These are phyloP conservation scores for Scophthalmus maximus DNA, from an alignment of 2,113 vertebrate genomes.

Conservation along the genomic window DNA sequence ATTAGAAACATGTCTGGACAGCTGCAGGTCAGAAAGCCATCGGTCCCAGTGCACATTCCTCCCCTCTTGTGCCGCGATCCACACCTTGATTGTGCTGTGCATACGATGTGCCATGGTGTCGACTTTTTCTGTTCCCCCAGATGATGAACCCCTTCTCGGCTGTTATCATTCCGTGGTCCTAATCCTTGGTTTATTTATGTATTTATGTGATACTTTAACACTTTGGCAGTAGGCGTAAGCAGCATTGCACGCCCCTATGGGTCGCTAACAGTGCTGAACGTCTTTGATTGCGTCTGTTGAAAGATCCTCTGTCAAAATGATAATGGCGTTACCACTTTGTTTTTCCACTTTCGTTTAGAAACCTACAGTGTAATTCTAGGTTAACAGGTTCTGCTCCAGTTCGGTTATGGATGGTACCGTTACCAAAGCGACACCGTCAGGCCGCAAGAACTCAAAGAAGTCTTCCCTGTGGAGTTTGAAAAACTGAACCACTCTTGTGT, in stretches of 20 bases:
- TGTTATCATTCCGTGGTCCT: too few relatives aligned
- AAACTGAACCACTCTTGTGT: slow-evolving; percentile 25
- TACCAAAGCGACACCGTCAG: neutral
- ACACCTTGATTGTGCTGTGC: too few relatives aligned
- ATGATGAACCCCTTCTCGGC: too few relatives aligned
- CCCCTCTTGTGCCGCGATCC: too few relatives aligned
- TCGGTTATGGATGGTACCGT: neutral
- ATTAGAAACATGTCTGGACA: too few relatives aligned
- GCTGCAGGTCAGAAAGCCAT: too few relatives aligned
- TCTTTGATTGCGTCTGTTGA: neutral
- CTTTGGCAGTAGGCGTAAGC: neutral
- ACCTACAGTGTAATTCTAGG: neutral
- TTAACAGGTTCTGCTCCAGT: neutral
- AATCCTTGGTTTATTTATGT: neutral
- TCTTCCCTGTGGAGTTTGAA: too few relatives aligned
- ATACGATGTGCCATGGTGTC: too few relatives aligned
- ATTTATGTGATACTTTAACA: neutral
- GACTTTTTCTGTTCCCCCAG: too few relatives aligned
- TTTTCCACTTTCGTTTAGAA: neutral
- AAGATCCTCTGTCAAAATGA: neutral
- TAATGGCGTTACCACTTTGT: neutral
- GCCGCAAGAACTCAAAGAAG: neutral
- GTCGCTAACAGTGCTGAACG: neutral
- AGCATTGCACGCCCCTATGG: neutral
- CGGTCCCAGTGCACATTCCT: too few relatives aligned